Conservation (phyloP, 2,888 invertebrate species). For the Physocephala rufipes region DNA sequence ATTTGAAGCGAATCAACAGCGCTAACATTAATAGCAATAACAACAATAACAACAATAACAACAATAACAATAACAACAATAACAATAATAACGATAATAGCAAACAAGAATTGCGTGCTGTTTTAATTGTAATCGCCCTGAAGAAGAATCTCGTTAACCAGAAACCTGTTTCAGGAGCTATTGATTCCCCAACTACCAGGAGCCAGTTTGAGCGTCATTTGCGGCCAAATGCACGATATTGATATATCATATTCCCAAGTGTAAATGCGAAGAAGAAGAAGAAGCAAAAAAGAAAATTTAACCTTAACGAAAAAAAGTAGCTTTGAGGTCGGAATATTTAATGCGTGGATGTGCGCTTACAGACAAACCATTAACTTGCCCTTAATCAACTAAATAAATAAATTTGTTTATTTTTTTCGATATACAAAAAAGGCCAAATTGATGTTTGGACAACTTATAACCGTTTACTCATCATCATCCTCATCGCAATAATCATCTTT, state of each 20-base stretch:
- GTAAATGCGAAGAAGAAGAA: neutral
- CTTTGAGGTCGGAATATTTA: too few species aligned
- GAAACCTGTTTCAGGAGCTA: slow-evolving; percentile 23
- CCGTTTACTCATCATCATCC: too few species aligned
- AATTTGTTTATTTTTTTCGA: neutral
- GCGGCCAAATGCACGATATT: neutral
- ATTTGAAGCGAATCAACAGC: neutral
- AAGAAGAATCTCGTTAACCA: slow-evolving; percentile 1
- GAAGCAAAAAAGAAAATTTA: neutral
- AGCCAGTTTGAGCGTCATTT: neutral
- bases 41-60: neutral
- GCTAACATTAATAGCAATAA: neutral
- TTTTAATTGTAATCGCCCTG: slow-evolving; percentile 21
- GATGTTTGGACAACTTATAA: too few species aligned
- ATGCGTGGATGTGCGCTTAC: too few species aligned
- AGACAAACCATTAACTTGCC: too few species aligned
- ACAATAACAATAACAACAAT: neutral
- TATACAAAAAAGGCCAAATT: too few species aligned
- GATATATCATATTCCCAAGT: neutral
- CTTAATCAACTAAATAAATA: too few species aligned
- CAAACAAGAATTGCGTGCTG: neutral
- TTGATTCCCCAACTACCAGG: too few species aligned
- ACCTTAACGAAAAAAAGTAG: too few species aligned
- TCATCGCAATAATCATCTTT: too few species aligned
- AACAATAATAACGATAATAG: neutral